phyloP scores from a whole-genome alignment of 2,113 vertebrate species.

The Pica pica region DNA sequence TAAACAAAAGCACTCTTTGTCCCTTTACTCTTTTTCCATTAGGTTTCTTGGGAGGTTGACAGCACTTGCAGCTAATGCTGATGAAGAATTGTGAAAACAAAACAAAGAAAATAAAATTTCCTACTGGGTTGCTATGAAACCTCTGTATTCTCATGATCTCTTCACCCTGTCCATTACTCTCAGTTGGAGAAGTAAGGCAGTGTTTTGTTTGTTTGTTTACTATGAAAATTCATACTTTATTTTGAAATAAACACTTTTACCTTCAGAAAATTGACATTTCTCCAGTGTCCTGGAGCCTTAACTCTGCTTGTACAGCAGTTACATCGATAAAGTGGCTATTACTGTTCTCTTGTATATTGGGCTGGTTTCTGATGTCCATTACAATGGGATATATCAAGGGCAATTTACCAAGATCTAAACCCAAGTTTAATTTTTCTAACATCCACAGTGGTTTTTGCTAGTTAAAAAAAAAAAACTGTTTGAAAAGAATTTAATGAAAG shows the following conservation, averaged over 20 bases:
- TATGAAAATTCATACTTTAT: background rate
- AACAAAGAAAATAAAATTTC: background rate
- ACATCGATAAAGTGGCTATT: background rate
- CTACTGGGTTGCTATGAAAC: background rate
- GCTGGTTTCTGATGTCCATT: background rate
- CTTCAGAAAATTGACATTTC: background rate
- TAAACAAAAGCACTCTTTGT: background rate
- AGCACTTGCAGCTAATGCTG: background rate
- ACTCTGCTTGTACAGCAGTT: background rate
- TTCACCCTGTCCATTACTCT: background rate
- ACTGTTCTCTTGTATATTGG: background rate
- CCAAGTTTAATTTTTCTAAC: background rate
- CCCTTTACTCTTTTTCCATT: background rate
- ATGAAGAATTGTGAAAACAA: background rate
- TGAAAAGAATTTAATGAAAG: background rate
- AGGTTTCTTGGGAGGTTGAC: background rate
- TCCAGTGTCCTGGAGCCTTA: background rate
- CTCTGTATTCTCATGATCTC: background rate
- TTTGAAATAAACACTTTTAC: background rate
- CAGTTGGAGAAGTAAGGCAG: background rate
- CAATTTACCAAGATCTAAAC: background rate
- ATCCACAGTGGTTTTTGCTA: background rate
- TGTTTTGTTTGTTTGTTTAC: background rate
- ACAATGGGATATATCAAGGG: background rate
- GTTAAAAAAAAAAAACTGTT: background rate